Conservation (phyloP, 1,140 invertebrate species). For the Hormaphis cornu region DNA sequence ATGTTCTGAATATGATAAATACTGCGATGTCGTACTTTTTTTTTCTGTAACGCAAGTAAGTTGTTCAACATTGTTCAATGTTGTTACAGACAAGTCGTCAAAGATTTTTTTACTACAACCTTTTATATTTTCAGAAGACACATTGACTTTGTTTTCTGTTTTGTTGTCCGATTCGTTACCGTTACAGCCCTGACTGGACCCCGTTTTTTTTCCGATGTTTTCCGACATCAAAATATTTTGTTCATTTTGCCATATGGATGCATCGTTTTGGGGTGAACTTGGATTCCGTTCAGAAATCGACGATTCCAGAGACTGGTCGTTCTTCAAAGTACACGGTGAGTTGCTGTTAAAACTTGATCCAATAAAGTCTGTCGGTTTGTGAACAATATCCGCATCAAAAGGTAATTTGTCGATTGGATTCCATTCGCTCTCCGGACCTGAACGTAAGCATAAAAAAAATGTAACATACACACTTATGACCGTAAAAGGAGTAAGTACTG, state of each 20-base stretch:
- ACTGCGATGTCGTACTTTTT: not conserved
- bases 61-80: not conserved
- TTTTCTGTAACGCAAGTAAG: not conserved
- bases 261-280: not conserved
- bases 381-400: not conserved
- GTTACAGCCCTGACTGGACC: not conserved
- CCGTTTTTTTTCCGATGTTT: not conserved
- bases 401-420: slow-evolving; percentile 10
- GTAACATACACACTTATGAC: too few species aligned
- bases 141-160: not conserved
- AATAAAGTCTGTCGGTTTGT: not conserved
- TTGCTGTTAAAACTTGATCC: not conserved
- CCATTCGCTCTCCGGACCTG: slow-evolving; percentile 15
- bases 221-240: not conserved
- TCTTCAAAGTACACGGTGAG: not conserved
- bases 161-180: not conserved
- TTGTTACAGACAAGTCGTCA: not conserved
- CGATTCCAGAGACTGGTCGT: not conserved
- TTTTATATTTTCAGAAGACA: not conserved
- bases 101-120: not conserved
- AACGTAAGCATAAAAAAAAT: not conserved
- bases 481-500: too few species aligned
- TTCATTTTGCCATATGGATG: not conserved
- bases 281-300: not conserved
- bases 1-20: not conserved